phyloP scores from a whole-genome alignment of 2,797 vertebrate genomes.

The Nyctalus aviator region DNA sequence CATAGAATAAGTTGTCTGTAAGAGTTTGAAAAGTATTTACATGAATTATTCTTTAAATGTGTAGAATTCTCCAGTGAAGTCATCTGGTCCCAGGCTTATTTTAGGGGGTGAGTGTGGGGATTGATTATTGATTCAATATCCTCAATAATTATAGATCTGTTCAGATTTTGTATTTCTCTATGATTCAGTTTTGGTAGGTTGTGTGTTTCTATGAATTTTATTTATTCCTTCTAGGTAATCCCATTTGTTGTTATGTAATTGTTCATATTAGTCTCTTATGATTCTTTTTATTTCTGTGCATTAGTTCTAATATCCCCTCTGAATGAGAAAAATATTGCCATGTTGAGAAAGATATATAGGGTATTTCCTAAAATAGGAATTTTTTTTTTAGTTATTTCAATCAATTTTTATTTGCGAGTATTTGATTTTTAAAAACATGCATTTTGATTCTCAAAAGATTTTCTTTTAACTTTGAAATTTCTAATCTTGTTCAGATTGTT shows the following conservation, averaged over 20 bases:
- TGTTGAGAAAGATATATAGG: background rate
- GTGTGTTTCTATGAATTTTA: background rate
- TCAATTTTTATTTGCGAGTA: slow-evolving; percentile 16
- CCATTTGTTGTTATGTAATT: background rate
- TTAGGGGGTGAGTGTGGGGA: background rate
- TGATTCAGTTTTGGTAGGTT: background rate
- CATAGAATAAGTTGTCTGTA: background rate
- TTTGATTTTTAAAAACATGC: slow-evolving; percentile 37
- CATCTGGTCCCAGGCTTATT: background rate
- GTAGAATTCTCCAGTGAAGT: background rate
- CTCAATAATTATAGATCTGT: background rate
- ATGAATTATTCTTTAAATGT: background rate
- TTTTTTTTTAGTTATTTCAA: background rate
- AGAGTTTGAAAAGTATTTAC: background rate
- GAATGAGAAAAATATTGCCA: background rate
- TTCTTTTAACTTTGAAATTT: slow-evolving; percentile 12
- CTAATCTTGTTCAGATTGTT: slow-evolving; percentile 5
- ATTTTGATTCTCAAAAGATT: slow-evolving; percentile 17
- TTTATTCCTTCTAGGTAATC: background rate
- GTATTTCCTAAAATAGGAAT: background rate
- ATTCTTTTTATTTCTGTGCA: background rate
- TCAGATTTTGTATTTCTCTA: background rate
- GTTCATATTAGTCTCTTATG: background rate
- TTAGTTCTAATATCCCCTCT: background rate
- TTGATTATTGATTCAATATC: background rate